A percentile compares a stretch with the other conserved stretches of the same genome.
Conservation (phyloP, 2,888 invertebrate genomes). For the Orchesellides sinensis region DNA sequence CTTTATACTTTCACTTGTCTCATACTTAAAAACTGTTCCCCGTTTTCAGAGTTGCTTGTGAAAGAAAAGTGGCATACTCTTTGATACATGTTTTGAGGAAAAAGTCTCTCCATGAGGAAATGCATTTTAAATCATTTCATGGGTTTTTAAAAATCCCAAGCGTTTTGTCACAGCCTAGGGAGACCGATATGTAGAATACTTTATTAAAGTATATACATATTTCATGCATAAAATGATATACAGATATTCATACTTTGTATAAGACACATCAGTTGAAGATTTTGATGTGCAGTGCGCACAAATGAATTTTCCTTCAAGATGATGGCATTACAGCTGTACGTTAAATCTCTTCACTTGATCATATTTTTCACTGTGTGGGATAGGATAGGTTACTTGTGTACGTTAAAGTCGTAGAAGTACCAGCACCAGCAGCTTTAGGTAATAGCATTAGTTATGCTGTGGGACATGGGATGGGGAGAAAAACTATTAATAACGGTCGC, state of each 20-base stretch:
- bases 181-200: too few relatives aligned
- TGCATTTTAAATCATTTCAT: constrained; percentile 34
- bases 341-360: background rate
- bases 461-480: background rate
- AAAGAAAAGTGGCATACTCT: too few relatives aligned
- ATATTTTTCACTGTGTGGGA: background rate
- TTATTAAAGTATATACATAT: too few relatives aligned
- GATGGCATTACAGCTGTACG: background rate
- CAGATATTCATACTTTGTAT: background rate
- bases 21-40: background rate
- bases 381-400: too few relatives aligned
- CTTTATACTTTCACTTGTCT: constrained; percentile 4
- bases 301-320: background rate
- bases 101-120: too few relatives aligned
- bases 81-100: too few relatives aligned
- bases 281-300: background rate
- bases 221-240: background rate
- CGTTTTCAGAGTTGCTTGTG: too few relatives aligned
- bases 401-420: too few relatives aligned
- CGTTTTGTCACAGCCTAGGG: too few relatives aligned
- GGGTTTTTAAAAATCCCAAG: constrained; percentile 15
- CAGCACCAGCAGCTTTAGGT: background rate
- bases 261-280: background rate
- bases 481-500: background rate
- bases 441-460: background rate